phyloP scores from a whole-genome alignment of 2,113 vertebrate genomes.

The Pituophis catenifer region DNA sequence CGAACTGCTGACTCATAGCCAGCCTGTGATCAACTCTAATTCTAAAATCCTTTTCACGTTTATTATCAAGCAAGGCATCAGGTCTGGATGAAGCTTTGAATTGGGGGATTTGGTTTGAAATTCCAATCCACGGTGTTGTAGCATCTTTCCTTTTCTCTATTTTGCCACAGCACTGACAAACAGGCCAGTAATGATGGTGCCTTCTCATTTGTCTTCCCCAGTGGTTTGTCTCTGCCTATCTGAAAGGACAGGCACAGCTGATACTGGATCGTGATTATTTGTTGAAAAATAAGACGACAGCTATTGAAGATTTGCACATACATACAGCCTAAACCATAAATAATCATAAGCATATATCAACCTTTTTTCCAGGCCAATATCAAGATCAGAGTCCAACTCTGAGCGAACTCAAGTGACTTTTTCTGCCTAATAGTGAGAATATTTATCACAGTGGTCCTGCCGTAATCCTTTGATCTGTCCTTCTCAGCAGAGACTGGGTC shows the following conservation, averaged over 20 bases:
- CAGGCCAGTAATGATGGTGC: too few species aligned
- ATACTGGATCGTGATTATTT: not conserved
- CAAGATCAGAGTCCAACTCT: not conserved
- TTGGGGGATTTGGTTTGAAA: not conserved
- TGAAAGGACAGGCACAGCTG: not conserved
- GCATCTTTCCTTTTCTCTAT: not conserved
- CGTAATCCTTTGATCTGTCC: not conserved
- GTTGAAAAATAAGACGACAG: not conserved
- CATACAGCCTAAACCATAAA: not conserved
- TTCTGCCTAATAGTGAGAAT: not conserved
- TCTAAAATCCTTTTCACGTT: not conserved
- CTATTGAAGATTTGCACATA: not conserved
- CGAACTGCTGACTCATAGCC: not conserved
- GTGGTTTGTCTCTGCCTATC: not conserved
- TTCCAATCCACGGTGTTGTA: not conserved
- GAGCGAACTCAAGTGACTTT: not conserved
- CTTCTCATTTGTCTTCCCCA: not conserved
- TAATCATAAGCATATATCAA: not conserved
- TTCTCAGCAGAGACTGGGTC: not conserved
- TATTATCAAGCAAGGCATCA: not conserved
- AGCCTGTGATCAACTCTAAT: not conserved
- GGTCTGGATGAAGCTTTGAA: not conserved
- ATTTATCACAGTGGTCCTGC: not conserved
- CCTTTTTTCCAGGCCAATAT: not conserved
- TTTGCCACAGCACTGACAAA: not conserved